These are phyloP conservation scores for Pilophorus perplexus DNA, from an alignment of 2,888 invertebrate genomes.

Conservation along the genomic window DNA sequence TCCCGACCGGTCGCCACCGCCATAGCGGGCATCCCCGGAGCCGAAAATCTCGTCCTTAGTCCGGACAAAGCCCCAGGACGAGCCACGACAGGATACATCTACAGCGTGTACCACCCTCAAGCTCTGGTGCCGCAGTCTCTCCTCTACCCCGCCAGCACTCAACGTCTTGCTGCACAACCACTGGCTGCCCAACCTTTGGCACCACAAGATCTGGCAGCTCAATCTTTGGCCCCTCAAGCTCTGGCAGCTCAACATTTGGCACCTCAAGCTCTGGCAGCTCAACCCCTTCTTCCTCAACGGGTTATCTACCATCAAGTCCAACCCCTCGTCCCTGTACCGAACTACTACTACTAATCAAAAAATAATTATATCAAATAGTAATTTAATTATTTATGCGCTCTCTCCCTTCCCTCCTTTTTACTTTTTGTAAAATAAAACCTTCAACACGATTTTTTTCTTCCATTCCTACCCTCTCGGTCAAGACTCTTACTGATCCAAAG, in stretches of 20 bases:
- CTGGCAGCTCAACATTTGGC: too few relatives aligned
- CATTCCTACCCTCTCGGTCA: too few relatives aligned
- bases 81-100: conserved; percentile 32
- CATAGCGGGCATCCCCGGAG: conserved; percentile 63
- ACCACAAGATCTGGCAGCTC: too few relatives aligned
- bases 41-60: conserved; percentile 42
- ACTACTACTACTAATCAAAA: background rate
- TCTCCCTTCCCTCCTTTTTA: background rate
- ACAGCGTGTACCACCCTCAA: conserved; percentile 43
- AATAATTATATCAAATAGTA: background rate
- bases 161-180: too few relatives aligned
- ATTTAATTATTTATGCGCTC: background rate
- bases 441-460: background rate
- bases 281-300: too few relatives aligned
- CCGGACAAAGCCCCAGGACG: conserved; percentile 35
- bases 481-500: too few relatives aligned
- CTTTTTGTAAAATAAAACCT: background rate
- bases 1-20: conserved; percentile 71
- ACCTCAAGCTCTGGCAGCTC: too few relatives aligned
- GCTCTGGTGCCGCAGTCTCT: too few relatives aligned
- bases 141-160: too few relatives aligned
- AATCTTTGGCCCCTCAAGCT: too few relatives aligned
- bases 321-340: background rate
- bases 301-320: background rate
- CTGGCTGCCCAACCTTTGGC: too few relatives aligned